phyloP scores from a whole-genome alignment of 1,140 invertebrate genomes.

The Homarus americanus region DNA sequence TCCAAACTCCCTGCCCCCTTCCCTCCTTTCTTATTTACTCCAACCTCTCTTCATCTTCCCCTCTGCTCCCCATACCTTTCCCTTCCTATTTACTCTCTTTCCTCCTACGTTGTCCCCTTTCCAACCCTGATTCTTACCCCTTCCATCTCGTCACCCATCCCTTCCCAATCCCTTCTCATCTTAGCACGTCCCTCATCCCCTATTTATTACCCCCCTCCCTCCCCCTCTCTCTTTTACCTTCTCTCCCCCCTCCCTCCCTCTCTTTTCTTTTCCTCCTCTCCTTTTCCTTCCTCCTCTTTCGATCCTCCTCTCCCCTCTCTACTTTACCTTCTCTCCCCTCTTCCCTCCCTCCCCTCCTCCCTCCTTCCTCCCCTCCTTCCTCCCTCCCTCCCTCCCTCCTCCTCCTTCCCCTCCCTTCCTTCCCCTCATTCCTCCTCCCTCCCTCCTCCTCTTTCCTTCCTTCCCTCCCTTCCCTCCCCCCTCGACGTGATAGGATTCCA shows the following conservation, averaged over 20 bases:
- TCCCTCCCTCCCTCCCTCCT: not conserved
- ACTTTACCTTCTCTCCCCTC: not conserved
- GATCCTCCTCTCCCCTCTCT: not conserved
- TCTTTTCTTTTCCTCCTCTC: not conserved
- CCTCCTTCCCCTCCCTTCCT: not conserved
- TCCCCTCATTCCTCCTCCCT: not conserved
- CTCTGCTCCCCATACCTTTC: no score
- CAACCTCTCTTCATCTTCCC: no score
- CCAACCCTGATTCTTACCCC: not conserved
- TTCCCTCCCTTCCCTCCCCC: not conserved
- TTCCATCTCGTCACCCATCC: not conserved
- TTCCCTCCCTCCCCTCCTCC: not conserved
- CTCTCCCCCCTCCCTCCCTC: not conserved
- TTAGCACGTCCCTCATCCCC: no score
- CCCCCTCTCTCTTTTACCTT: not conserved
- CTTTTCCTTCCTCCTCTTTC: not conserved
- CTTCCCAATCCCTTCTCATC: not conserved
- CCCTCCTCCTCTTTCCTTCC: not conserved
- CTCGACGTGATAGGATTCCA: constrained; percentile 18
- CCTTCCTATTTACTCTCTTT: no score
- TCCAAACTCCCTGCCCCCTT: no score
- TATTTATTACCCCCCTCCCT: not conserved
- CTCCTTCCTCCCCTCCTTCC: not conserved
- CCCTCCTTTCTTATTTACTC: no score
- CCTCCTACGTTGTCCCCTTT: no score